Evolutionary conservation across 2,113 vertebrate species (phyloP).

Genomic region (Gymnorhina tibicen): DNA sequence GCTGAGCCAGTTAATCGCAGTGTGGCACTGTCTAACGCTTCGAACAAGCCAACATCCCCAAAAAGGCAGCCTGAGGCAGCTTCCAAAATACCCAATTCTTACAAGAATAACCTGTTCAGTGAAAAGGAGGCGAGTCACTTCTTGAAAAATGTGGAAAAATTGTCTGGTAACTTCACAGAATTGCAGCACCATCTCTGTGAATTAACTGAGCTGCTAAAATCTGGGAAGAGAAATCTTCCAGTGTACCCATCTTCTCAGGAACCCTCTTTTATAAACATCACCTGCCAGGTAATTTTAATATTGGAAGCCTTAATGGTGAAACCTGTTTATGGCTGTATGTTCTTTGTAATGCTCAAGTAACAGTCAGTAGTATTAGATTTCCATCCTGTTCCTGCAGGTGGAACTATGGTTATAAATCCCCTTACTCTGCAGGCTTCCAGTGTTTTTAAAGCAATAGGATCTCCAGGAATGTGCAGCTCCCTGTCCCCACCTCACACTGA

Average conservation of each 20-base stretch:
- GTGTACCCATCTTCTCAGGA: conserved; percentile 79
- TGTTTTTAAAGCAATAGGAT: not conserved
- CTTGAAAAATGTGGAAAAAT: conserved; percentile 76
- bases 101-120: conserved; percentile 53
- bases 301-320: not conserved
- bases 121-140: conserved; percentile 75
- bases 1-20: conserved; percentile 68
- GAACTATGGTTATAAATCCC: not conserved
- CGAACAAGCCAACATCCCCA: conserved; percentile 61
- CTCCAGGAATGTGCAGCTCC: not conserved
- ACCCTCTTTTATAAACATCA: conserved; percentile 83
- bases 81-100: conserved; percentile 60
- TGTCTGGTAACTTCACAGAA: conserved; percentile 79
- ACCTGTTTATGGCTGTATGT: not conserved
- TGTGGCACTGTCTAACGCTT: conserved; percentile 23
- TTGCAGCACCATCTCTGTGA: conserved; percentile 81
- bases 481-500: fast-evolving
- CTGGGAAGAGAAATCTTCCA: conserved; percentile 70
- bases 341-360: not conserved
- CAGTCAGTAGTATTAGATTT: not conserved
- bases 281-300: conserved; percentile 84
- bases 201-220: conserved; percentile 78
- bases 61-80: conserved; percentile 42
- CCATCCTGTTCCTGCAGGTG: not conserved
- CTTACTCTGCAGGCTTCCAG: not conserved